These are phyloP conservation scores for Drosophila teissieri DNA, from an alignment of 1,140 invertebrate genomes.

Conservation along the genomic window DNA sequence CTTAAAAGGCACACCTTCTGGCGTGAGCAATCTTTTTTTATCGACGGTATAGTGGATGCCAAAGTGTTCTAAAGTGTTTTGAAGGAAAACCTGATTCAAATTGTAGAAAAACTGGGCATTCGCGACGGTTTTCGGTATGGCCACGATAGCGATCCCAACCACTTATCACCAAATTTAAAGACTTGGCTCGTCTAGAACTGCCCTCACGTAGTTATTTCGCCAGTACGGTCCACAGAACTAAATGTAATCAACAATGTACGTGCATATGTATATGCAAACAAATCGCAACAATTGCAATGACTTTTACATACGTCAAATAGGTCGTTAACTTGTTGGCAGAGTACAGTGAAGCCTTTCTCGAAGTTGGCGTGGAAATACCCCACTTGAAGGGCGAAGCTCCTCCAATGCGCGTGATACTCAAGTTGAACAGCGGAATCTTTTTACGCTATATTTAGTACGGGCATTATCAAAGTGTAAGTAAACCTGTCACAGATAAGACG, in stretches of 20 bases:
- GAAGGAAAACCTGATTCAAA: no score
- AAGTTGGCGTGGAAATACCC: constrained; percentile 5
- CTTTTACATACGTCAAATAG: constrained; percentile 35
- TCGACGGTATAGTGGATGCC: no score
- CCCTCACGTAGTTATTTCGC: no score
- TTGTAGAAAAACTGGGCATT: no score
- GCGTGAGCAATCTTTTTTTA: no score
- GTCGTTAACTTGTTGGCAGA: constrained; percentile 58
- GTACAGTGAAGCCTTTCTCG: constrained; percentile 27
- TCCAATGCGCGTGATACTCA: constrained; percentile 25
- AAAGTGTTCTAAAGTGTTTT: no score
- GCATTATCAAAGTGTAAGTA: constrained; percentile 44
- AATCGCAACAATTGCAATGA: constrained; percentile 21
- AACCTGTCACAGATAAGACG: constrained; percentile 51
- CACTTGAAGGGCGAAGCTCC: constrained; percentile 9
- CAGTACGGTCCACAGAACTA: no score
- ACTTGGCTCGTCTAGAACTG: no score
- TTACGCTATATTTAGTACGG: constrained; percentile 27
- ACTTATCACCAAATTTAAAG: no score
- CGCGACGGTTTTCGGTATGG: no score
- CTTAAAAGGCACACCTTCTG: not conserved
- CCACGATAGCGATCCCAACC: no score
- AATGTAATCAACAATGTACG: no score
- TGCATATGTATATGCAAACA: constrained; percentile 14
- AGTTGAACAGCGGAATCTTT: constrained; percentile 1